phyloP scores from a whole-genome alignment of 2,797 vertebrate species.

The Mico argentatus region DNA sequence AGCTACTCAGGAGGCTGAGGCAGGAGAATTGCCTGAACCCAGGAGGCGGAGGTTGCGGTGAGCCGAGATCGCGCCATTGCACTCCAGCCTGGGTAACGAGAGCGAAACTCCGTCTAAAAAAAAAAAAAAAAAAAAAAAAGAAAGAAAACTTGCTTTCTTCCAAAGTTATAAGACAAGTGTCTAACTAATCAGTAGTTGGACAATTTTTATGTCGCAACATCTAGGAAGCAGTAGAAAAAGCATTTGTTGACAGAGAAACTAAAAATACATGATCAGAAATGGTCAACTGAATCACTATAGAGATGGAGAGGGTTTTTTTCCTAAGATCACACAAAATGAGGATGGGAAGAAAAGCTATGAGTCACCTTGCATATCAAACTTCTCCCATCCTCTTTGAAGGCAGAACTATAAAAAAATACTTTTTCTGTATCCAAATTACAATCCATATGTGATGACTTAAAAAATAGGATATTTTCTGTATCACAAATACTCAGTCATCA shows the following conservation, averaged over 20 bases:
- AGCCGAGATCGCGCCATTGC: too few relatives aligned
- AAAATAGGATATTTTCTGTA: not conserved
- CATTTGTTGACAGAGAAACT: not conserved
- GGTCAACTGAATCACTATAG: not conserved
- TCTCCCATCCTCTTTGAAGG: not conserved
- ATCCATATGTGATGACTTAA: not conserved
- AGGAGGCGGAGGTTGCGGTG: too few relatives aligned
- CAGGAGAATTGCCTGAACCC: too few relatives aligned
- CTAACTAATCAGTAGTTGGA: not conserved
- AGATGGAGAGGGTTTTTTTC: not conserved
- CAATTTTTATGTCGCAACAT: not conserved
- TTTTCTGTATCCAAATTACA: not conserved
- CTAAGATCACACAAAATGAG: not conserved
- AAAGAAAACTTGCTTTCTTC: not conserved
- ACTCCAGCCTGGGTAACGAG: too few relatives aligned
- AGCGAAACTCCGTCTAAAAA: too few relatives aligned
- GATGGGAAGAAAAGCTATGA: not conserved
- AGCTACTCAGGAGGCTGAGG: too few relatives aligned
- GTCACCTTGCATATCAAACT: not conserved
- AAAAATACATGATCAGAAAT: not conserved
- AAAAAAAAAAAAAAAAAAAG: too few relatives aligned
- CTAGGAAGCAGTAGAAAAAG: not conserved
- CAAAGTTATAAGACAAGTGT: not conserved
- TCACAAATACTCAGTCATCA: constrained; percentile 20
- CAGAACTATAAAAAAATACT: not conserved